Conservation (phyloP, 2,888 invertebrate genomes). For the Pachycephus smyrnensis region DNA sequence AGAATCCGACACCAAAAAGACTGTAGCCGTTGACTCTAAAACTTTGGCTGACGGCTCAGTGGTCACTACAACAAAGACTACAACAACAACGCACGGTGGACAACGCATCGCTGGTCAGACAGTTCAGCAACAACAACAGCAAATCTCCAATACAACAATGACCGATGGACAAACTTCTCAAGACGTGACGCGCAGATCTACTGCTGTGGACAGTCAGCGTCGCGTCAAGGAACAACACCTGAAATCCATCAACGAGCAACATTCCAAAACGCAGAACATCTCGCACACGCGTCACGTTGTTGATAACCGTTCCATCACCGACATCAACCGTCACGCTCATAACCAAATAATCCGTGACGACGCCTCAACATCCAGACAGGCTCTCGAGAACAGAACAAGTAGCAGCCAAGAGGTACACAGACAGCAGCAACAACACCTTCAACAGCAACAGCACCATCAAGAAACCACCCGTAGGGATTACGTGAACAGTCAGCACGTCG, state of each 20-base stretch:
- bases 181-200: conserved; percentile 12
- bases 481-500: conserved; percentile 50
- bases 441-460: conserved; percentile 29
- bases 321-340: conserved; percentile 22
- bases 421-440: conserved; percentile 13
- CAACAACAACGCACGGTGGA: conserved; percentile 63
- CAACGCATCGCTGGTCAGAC: conserved; percentile 52
- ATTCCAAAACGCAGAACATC: conserved; percentile 25
- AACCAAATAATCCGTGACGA: conserved; percentile 30
- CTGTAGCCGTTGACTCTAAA: conserved; percentile 61
- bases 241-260: conserved; percentile 28
- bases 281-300: conserved; percentile 31
- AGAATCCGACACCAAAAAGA: conserved; percentile 22
- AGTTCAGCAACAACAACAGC: conserved; percentile 28
- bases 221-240: conserved; percentile 31
- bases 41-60: conserved; percentile 70
- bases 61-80: conserved; percentile 69
- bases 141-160: background rate
- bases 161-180: conserved; percentile 5
- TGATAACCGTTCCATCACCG: conserved; percentile 36
- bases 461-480: conserved; percentile 51
- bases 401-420: conserved; percentile 29
- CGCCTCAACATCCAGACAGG: conserved; percentile 30
- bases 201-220: conserved; percentile 32
- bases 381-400: conserved; percentile 33